Conservation (phyloP, 2,888 invertebrate genomes). For the Chironomus tentans region DNA sequence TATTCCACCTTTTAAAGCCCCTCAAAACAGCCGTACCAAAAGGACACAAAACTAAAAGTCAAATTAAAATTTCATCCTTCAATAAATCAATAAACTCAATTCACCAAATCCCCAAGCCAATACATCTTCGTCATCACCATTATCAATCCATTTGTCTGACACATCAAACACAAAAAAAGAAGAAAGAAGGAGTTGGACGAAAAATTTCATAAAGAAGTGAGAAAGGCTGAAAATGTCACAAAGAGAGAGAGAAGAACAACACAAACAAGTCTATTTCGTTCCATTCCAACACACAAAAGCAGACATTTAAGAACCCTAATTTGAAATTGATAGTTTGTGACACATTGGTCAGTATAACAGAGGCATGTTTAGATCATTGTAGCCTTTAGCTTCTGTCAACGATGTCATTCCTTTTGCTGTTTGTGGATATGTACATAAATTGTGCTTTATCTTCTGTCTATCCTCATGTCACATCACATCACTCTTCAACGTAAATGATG, state of each 20-base stretch:
- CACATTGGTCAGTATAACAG: not conserved
- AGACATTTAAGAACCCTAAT: not conserved
- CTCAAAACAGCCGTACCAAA: too few relatives aligned
- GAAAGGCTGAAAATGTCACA: not conserved
- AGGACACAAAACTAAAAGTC: too few relatives aligned
- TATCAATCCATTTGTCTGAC: not conserved
- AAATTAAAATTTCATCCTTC: too few relatives aligned
- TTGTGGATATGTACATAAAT: not conserved
- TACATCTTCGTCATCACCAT: not conserved
- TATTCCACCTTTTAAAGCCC: too few relatives aligned
- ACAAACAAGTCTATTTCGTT: too few relatives aligned
- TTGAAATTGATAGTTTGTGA: not conserved
- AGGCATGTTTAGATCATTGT: constrained; percentile 3
- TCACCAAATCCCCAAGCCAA: not conserved
- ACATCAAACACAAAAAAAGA: too few relatives aligned
- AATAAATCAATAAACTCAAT: too few relatives aligned
- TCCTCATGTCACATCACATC: not conserved
- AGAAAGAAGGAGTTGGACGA: too few relatives aligned
- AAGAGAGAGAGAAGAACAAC: too few relatives aligned
- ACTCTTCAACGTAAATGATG: not conserved
- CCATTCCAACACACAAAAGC: too few relatives aligned
- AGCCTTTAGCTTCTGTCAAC: constrained; percentile 6
- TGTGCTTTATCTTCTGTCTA: not conserved
- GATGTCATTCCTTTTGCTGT: not conserved
- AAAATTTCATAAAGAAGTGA: not conserved